phyloP scores from a whole-genome alignment of 2,888 invertebrate genomes.

The Lochmaea capreae region DNA sequence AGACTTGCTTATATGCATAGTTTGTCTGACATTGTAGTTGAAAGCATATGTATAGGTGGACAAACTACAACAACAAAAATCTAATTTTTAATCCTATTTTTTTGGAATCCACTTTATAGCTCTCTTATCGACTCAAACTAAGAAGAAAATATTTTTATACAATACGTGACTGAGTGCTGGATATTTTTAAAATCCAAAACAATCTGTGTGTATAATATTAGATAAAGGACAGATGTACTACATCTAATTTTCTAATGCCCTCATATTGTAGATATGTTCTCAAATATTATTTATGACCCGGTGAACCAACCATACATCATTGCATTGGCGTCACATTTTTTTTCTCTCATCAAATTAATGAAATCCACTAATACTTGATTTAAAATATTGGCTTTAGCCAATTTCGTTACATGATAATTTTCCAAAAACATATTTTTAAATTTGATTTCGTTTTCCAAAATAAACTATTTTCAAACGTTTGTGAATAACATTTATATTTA shows the following conservation, averaged over 20 bases:
- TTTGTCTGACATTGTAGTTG: too few species aligned
- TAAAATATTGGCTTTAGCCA: too few species aligned
- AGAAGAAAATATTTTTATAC: too few species aligned
- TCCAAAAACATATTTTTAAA: background rate
- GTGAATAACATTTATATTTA: background rate
- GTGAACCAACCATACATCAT: constrained; percentile 19
- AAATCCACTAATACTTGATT: background rate
- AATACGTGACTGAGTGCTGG: background rate
- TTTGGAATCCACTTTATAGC: too few species aligned
- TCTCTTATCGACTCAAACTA: too few species aligned
- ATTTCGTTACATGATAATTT: background rate
- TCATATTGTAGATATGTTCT: constrained; percentile 23
- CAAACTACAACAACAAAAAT: too few species aligned
- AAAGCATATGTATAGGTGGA: too few species aligned
- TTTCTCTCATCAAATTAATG: background rate
- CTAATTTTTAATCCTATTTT: too few species aligned
- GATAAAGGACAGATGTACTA: constrained; percentile 22
- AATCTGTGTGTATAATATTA: background rate
- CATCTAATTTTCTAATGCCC: constrained; percentile 33
- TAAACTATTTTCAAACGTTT: background rate
- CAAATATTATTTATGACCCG: constrained; percentile 33
- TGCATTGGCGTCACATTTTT: constrained; percentile 5
- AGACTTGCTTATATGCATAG: too few species aligned
- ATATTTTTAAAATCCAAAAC: constrained; percentile 16
- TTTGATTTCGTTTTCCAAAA: background rate